Percentiles rank a stretch among this genome's conserved stretches.
These are phyloP conservation scores for Acanthurus leucopareius DNA, from an alignment of 2,797 vertebrate genomes.

Conservation along the genomic window DNA sequence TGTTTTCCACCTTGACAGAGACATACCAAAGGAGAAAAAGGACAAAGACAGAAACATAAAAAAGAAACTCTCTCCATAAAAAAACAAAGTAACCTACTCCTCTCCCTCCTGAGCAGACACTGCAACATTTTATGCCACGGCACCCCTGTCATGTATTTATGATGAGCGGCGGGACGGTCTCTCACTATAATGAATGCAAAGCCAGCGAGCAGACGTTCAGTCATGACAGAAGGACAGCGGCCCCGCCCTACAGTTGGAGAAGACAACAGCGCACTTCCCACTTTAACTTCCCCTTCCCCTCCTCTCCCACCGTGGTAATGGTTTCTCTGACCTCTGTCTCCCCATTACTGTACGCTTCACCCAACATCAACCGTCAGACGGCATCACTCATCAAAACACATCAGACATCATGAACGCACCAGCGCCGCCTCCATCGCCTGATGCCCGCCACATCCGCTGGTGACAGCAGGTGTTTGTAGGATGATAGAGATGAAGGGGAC, in stretches of 20 bases:
- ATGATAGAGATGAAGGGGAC: constrained; percentile 66
- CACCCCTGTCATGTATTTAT: constrained; percentile 92
- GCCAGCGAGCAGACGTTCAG: constrained; percentile 83
- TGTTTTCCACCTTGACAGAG: constrained; percentile 36
- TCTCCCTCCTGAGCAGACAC: constrained; percentile 54
- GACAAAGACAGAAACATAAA: constrained; percentile 52
- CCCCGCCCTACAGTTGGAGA: constrained; percentile 71
- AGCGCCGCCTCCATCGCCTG: constrained; percentile 57
- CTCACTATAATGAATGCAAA: constrained; percentile 90
- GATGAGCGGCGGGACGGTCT: constrained; percentile 82
- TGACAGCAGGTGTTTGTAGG: constrained; percentile 72
- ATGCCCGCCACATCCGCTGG: constrained; percentile 57
- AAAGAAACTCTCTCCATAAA: constrained; percentile 40
- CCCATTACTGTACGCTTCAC: constrained; percentile 83
- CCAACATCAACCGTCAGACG: constrained; percentile 80
- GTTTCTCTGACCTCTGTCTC: constrained; percentile 87
- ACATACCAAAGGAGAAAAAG: constrained; percentile 33
- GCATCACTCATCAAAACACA: constrained; percentile 79
- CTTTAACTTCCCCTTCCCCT: constrained; percentile 61
- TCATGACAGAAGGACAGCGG: constrained; percentile 84
- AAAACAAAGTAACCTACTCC: constrained; percentile 48
- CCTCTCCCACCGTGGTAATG: constrained; percentile 87
- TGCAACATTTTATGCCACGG: constrained; percentile 85
- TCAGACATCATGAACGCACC: constrained; percentile 72
- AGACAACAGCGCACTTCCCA: constrained; percentile 72